Evolutionary conservation across 1,140 invertebrate species (phyloP).

Genomic region (Drosophila obscura): DNA sequence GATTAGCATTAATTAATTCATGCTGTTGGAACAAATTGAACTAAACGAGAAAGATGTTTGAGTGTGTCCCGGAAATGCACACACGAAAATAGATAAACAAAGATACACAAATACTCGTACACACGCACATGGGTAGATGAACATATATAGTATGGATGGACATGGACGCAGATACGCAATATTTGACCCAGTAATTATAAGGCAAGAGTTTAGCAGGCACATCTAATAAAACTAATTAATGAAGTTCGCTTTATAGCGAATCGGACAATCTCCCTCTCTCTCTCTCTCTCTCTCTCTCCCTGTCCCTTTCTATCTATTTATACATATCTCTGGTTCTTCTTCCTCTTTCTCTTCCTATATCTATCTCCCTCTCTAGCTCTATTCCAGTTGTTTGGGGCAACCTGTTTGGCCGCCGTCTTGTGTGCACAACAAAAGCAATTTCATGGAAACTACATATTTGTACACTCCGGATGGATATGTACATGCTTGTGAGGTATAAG

Average conservation of each 20-base stretch:
- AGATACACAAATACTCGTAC: slow-evolving; percentile 14
- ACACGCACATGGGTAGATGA: slow-evolving; percentile 10
- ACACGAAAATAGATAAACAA: slow-evolving; percentile 16
- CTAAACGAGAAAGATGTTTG: slow-evolving; percentile 66
- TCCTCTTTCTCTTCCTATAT: slow-evolving; percentile 1
- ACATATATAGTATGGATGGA: slow-evolving; percentile 16
- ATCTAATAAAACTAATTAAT: slow-evolving; percentile 81
- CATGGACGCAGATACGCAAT: slow-evolving; percentile 41
- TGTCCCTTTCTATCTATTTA: slow-evolving; percentile 4
- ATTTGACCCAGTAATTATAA: slow-evolving; percentile 81
- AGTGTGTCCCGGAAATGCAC: slow-evolving; percentile 69
- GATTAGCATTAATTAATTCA: slow-evolving; percentile 81
- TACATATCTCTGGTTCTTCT: neutral
- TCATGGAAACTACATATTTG: slow-evolving; percentile 77
- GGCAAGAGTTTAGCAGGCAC: slow-evolving; percentile 71
- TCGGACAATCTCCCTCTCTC: slow-evolving; percentile 20
- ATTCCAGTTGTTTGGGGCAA: slow-evolving; percentile 49
- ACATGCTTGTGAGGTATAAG: too few species aligned
- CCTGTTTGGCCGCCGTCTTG: slow-evolving; percentile 65
- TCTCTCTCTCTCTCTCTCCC: slow-evolving; percentile 29
- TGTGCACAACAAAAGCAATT: slow-evolving; percentile 76
- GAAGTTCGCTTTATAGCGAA: slow-evolving; percentile 58
- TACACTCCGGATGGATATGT: neutral
- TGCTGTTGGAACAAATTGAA: slow-evolving; percentile 74
- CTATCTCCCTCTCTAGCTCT: slow-evolving; percentile 19